Base-by-base conservation (phyloP, 1,140 invertebrate genomes). In the Himalopsyche phryganea region DNA sequence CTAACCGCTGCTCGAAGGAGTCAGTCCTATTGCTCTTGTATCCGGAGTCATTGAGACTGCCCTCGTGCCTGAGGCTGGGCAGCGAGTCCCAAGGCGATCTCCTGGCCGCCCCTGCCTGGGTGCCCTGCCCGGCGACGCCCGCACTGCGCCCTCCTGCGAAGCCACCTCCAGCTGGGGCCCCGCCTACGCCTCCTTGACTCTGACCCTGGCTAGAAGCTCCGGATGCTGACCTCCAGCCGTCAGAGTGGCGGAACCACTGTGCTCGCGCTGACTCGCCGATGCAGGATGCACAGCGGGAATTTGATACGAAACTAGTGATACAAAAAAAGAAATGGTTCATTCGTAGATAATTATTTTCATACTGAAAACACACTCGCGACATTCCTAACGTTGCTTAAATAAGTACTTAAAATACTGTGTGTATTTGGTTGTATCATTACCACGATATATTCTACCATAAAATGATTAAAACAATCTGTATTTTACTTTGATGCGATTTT, bases 221-320 rank as follows among this genome's bases (percentile, higher is more conserved):
- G 67, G 84, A 87, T 23, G 87, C 88, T 0, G 88, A 90, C 61
- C 89, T 84, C 90, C 90, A 91, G 15, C 90, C 90, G 66, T 91
- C 89, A 17, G 88, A 91, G 73, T 91, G 89, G 7, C 90, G 83
- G 73, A 91, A 91, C 90, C 90, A 91, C 66, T 90, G 88, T 52
- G 87, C 87, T 14, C 89, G 81, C 40, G 89, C 88, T 13, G 88
- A 90, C 74, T 91, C 89, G 4, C 89, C 89, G 70, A 91, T 89
- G 72, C 90, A 92, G 15, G 87, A 89, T 28, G 88, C 86, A 70
- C 90, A 92, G 66, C 89, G 84, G 18, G 78, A 80, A 61, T 78
- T 78, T 63, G 77, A 80, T 64, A 75, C 72, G 65, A 81, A 82
- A 68, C 80, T 83, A 63, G 11, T 28, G 23, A 28, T 36, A 52